Percentiles rank a stretch among this genome's conserved stretches.
Evolutionary conservation across 2,113 vertebrate species (phyloP).

Genomic region (Typhlomys cinereus): DNA sequence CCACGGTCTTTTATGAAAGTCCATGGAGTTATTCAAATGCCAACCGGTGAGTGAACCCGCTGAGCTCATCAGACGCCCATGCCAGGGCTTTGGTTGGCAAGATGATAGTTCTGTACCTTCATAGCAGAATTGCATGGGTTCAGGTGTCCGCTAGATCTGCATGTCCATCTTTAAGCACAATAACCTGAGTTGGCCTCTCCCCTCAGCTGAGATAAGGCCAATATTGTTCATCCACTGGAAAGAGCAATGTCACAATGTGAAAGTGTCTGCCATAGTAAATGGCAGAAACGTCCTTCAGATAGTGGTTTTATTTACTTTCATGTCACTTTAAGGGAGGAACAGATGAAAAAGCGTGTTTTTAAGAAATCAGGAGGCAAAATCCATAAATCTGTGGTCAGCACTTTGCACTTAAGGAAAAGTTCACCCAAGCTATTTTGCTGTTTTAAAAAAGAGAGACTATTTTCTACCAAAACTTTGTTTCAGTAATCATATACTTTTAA

Average conservation of each 20-base stretch:
- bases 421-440: constrained; percentile 40
- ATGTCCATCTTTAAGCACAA: neutral
- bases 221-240: neutral
- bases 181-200: neutral
- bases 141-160: neutral
- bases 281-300: constrained; percentile 34
- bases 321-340: constrained; percentile 55
- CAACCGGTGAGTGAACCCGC: neutral
- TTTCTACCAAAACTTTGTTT: constrained; percentile 48
- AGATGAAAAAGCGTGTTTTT: constrained; percentile 62
- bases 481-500: constrained; percentile 2
- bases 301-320: constrained; percentile 71
- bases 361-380: constrained; percentile 65
- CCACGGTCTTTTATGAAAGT: neutral
- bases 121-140: neutral
- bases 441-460: constrained; percentile 24
- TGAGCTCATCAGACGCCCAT: neutral
- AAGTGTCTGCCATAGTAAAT: neutral
- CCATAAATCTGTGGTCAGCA: constrained; percentile 60
- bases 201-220: neutral
- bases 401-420: constrained; percentile 57
- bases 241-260: neutral
- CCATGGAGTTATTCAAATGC: neutral
- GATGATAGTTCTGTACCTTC: neutral
- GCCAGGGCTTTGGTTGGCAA: neutral